phyloP scores from a whole-genome alignment of 2,113 vertebrate genomes.

The Rousettus leschenaultii region DNA sequence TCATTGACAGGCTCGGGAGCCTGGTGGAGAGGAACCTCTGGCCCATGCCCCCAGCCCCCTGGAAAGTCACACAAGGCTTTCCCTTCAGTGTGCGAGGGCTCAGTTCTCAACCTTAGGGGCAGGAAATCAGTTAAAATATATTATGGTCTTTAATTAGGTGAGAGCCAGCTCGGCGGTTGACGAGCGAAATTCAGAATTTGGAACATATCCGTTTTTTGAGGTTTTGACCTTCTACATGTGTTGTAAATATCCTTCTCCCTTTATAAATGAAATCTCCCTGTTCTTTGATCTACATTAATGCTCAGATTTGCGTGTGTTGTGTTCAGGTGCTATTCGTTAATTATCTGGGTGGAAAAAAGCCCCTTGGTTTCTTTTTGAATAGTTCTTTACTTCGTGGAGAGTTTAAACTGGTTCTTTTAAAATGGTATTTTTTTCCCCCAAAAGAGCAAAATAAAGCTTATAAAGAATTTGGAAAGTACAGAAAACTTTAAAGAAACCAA shows the following conservation, averaged over 20 bases:
- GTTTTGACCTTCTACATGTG: background rate
- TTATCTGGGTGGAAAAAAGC: background rate
- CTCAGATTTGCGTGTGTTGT: background rate
- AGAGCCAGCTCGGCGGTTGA: background rate
- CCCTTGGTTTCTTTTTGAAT: conserved; percentile 19
- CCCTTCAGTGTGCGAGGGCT: background rate
- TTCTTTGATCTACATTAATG: background rate
- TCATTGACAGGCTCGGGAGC: background rate
- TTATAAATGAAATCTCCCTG: background rate
- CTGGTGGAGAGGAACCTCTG: background rate
- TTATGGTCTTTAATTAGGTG: background rate
- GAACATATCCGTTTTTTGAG: background rate
- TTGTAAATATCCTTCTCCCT: background rate
- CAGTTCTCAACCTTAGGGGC: background rate
- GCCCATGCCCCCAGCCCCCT: background rate
- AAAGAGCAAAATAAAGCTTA: background rate
- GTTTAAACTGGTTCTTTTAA: conserved; percentile 33
- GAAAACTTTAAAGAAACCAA: conserved; percentile 24
- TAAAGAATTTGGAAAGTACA: conserved; percentile 48
- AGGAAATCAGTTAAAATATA: background rate
- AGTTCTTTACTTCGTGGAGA: conserved; percentile 25
- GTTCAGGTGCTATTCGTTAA: background rate
- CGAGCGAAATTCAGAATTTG: background rate
- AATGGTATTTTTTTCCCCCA: background rate
- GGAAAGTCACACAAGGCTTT: background rate